phyloP scores from a whole-genome alignment of 2,113 vertebrate species.

The Peromyscus polionotus region DNA sequence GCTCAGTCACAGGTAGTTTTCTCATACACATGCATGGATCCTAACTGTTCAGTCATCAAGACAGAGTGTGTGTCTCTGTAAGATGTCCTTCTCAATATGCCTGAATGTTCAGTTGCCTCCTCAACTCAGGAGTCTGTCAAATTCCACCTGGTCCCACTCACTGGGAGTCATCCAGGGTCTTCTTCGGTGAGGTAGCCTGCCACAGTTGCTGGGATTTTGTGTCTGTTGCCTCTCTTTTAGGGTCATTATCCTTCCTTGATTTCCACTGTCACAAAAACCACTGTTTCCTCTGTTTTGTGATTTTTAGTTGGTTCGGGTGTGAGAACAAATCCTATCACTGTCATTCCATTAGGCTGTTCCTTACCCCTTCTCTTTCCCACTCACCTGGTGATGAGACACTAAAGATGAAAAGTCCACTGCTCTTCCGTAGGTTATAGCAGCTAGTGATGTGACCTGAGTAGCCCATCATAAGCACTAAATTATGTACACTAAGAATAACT shows the following conservation, averaged over 20 bases:
- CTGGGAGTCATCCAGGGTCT: not conserved
- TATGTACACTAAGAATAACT: not conserved
- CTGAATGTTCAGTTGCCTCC: not conserved
- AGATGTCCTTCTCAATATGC: no score
- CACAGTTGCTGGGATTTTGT: not conserved
- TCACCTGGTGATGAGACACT: not conserved
- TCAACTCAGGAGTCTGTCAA: not conserved
- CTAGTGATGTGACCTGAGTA: not conserved
- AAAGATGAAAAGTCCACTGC: not conserved
- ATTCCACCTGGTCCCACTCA: no score
- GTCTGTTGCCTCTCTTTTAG: not conserved
- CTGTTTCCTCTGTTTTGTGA: not conserved
- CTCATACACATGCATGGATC: not conserved
- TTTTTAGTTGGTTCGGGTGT: not conserved
- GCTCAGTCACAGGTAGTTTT: not conserved
- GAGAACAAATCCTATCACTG: not conserved
- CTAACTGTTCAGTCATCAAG: no score
- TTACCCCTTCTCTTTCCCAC: not conserved
- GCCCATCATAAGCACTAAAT: not conserved
- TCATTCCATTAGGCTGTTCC: not conserved
- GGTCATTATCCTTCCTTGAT: not conserved
- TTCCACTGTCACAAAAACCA: not conserved
- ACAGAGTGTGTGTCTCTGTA: not conserved
- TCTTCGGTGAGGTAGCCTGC: not conserved
- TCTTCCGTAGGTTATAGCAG: not conserved